phyloP scores from a whole-genome alignment of 2,113 vertebrate genomes.

The Beaufortia kweichowensis region DNA sequence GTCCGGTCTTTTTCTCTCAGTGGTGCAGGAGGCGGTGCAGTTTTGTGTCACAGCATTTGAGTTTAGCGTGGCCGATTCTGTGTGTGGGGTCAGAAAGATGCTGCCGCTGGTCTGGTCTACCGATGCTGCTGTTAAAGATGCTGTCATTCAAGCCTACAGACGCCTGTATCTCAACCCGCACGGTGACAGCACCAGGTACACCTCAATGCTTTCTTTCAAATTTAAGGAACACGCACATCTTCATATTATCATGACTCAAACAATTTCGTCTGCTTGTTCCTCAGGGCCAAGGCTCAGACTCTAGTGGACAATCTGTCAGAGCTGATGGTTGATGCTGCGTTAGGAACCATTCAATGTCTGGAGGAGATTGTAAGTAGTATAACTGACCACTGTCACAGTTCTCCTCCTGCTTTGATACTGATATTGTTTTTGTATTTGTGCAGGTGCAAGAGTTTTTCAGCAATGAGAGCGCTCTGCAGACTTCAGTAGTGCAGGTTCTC shows the following conservation, averaged over 20 bases:
- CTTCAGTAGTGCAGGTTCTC: slow-evolving; percentile 84
- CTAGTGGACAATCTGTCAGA: slow-evolving; percentile 86
- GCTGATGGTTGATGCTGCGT: slow-evolving; percentile 84
- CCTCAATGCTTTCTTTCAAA: not conserved
- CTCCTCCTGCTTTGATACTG: not conserved
- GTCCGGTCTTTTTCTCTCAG: slow-evolving; percentile 62
- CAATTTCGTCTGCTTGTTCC: slow-evolving; percentile 13
- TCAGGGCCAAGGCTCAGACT: slow-evolving; percentile 82
- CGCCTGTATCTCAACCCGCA: slow-evolving; percentile 84
- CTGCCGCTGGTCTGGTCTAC: slow-evolving; percentile 92
- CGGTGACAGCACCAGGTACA: slow-evolving; percentile 81
- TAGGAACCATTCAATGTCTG: slow-evolving; percentile 87
- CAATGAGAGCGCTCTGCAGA: slow-evolving; percentile 80
- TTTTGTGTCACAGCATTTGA: slow-evolving; percentile 91
- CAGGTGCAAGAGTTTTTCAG: slow-evolving; percentile 90
- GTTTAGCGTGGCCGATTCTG: slow-evolving; percentile 87
- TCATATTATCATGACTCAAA: not conserved
- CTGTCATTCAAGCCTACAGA: slow-evolving; percentile 89
- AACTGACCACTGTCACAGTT: not conserved
- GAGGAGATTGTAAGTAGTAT: slow-evolving; percentile 90
- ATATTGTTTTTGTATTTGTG: slow-evolving; percentile 17
- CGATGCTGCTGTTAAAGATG: slow-evolving; percentile 87
- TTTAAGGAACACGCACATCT: not conserved
- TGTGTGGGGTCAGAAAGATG: slow-evolving; percentile 89
- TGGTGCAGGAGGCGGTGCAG: slow-evolving; percentile 93